phyloP scores from a whole-genome alignment of 2,888 invertebrate species.

The Caenorhabditis sinica region DNA sequence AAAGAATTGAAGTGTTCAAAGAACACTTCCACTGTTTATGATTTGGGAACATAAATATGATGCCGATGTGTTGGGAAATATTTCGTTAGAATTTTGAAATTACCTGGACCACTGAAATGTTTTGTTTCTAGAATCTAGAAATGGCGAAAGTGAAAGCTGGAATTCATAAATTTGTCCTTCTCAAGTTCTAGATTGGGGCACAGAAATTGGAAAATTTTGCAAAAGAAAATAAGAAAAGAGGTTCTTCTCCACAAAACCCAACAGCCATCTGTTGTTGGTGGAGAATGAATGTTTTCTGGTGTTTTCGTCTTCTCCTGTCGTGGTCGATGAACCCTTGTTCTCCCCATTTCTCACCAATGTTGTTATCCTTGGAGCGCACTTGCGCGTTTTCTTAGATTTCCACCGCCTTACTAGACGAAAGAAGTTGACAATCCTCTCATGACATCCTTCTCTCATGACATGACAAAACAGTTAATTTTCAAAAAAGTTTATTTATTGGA shows the following conservation, averaged over 20 bases:
- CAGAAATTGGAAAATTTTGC: neutral
- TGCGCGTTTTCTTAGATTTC: neutral
- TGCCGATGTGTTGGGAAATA: neutral
- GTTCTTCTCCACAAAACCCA: neutral
- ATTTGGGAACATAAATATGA: conserved; percentile 3
- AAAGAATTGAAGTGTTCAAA: conserved; percentile 3
- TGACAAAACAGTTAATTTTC: too few relatives aligned
- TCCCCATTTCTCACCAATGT: neutral
- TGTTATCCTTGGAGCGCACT: neutral
- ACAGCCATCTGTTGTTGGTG: neutral
- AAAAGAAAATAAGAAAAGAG: neutral
- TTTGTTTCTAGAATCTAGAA: too few relatives aligned
- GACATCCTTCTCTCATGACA: too few relatives aligned
- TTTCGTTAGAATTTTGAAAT: neutral
- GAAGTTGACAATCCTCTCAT: too few relatives aligned
- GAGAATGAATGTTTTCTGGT: conserved; percentile 21
- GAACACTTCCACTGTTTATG: neutral
- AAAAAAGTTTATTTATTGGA: conserved; percentile 4
- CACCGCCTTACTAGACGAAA: too few relatives aligned
- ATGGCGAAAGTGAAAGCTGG: too few relatives aligned
- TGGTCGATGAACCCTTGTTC: conserved; percentile 19
- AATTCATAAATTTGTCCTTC: too few relatives aligned
- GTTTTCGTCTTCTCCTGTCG: neutral
- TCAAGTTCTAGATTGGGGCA: too few relatives aligned
- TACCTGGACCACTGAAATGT: too few relatives aligned